Base-by-base conservation (phyloP, 2,113 vertebrate species). In the Coryphaenoides rupestris region DNA sequence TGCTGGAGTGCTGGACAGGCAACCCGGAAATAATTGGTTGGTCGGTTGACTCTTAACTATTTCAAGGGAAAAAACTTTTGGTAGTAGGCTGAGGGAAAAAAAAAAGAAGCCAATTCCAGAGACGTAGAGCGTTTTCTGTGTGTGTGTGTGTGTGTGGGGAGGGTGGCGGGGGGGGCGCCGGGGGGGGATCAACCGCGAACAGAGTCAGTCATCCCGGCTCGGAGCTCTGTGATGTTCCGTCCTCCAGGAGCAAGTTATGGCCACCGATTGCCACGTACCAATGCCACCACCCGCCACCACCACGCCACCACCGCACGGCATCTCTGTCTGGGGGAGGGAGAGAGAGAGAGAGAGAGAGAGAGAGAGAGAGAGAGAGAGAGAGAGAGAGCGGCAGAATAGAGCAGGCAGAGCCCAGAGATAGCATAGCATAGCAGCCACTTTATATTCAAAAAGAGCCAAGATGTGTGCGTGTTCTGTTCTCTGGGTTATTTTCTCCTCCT, bases 241-340 rank as follows among this genome's bases (percentile, higher is more conserved):
- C 79, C 85, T 81, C 77, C 78, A 67, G n/a, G 73, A 82, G 80
- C 83, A 90, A 88, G 74, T 87, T 87, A n/a, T n/a, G 87, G 84
- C 81, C 87, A 89, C n/a, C 64, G 60, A 67, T 70, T 80, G 60
- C 62, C 66, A 33, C 28, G 28, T n/a, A n/a, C n/a, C n/a, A n/a
- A n/a, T n/a, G n/a, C n/a, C n/a, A n/a, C n/a, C n/a, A n/a, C n/a
- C n/a, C n/a, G n/a, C n/a, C n/a, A n/a, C n/a, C n/a, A n/a, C n/a
- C n/a, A n/a, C n/a, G n/a, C n/a, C n/a, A n/a, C 81, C 67, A 68
- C 75, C 73, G 74, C 73, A 63, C 84, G n/a, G n/a, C n/a, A n/a
- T n/a, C n/a, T n/a, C 65, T 69, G 78, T 81, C 75, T 53, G n/a
- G 69, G 53, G 53, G 58, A 58, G 63, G 81, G n/a, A n/a, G n/a